Conservation (phyloP, 1,140 invertebrate species). For the Acromyrmex charruanus region DNA sequence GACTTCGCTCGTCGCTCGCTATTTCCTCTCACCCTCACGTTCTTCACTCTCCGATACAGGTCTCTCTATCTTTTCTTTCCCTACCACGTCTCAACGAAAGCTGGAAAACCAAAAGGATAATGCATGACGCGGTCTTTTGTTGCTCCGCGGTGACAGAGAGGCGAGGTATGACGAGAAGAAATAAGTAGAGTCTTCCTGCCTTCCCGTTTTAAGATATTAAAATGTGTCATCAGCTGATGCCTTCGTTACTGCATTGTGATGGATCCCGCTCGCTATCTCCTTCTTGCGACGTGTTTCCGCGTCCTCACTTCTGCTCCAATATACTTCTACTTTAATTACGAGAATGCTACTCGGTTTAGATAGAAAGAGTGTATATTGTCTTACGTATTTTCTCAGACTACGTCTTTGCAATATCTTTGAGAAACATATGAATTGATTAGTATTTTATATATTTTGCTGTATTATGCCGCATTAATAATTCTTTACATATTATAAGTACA, state of each 20-base stretch:
- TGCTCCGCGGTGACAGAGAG: conserved; percentile 67
- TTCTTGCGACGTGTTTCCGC: conserved; percentile 53
- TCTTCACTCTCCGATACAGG: conserved; percentile 48
- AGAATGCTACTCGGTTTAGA: conserved; percentile 57
- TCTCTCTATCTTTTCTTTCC: conserved; percentile 71
- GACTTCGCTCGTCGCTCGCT: conserved; percentile 72
- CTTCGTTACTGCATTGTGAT: conserved; percentile 82
- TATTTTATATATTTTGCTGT: neutral
- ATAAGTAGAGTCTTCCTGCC: conserved; percentile 63
- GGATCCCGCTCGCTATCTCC: conserved; percentile 68
- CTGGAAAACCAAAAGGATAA: conserved; percentile 81
- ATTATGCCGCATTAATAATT: neutral
- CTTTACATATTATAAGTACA: neutral
- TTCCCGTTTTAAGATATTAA: conserved; percentile 85
- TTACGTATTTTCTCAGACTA: conserved; percentile 9
- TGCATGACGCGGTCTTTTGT: conserved; percentile 82
- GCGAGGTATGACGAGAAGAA: conserved; percentile 56
- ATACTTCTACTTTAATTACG: conserved; percentile 73
- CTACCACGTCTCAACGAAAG: conserved; percentile 72
- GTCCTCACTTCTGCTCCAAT: conserved; percentile 14
- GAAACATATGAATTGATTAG: neutral
- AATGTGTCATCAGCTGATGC: conserved; percentile 85
- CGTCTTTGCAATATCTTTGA: neutral
- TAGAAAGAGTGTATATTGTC: conserved; percentile 13
- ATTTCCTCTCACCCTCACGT: neutral